These are phyloP conservation scores for Gibbula magus DNA, from an alignment of 2,888 invertebrate genomes.

Conservation along the genomic window DNA sequence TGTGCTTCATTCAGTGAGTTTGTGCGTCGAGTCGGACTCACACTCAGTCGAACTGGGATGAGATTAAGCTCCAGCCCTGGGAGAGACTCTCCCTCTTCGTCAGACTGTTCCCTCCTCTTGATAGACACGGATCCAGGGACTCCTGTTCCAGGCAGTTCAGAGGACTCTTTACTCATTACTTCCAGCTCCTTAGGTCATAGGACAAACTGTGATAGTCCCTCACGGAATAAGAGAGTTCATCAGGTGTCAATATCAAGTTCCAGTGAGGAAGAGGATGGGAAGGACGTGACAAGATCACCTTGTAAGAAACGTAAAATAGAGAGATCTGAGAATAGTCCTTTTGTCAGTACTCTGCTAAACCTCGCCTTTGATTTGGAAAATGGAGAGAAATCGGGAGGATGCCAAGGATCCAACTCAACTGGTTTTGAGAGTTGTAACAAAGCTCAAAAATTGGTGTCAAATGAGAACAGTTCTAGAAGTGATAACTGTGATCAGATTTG, in stretches of 20 bases:
- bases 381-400: too few relatives aligned
- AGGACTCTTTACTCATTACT: neutral
- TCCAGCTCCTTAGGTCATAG: neutral
- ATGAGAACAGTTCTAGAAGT: too few relatives aligned
- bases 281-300: neutral
- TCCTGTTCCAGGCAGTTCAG: neutral
- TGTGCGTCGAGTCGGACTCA: slow-evolving; percentile 46
- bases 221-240: neutral
- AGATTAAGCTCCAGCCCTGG: neutral
- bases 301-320: neutral
- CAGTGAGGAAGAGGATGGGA: neutral
- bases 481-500: too few relatives aligned
- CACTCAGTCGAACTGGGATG: neutral
- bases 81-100: neutral
- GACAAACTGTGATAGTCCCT: too few relatives aligned
- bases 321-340: too few relatives aligned
- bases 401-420: too few relatives aligned
- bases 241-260: neutral
- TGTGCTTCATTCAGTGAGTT: slow-evolving; percentile 47
- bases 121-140: neutral
- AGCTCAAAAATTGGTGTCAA: too few relatives aligned
- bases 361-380: too few relatives aligned
- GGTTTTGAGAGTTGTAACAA: too few relatives aligned
- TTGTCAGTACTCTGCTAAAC: too few relatives aligned
- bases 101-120: neutral